Evolutionary conservation across 1,140 invertebrate genomes (phyloP).

Genomic region (Drosophila ananassae): DNA sequence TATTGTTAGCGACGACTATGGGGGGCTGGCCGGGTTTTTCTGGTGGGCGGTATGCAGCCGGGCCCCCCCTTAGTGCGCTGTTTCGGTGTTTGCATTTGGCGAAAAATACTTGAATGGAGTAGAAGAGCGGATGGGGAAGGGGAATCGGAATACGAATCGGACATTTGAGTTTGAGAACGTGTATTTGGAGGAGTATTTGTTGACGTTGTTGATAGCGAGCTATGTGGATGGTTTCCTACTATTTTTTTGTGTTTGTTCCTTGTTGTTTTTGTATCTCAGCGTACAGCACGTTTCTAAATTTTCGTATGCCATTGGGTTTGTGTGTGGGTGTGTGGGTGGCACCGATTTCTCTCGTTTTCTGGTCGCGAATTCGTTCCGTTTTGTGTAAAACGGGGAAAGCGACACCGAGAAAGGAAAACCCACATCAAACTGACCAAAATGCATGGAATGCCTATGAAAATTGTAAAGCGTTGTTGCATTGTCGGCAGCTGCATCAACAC

Average conservation of each 20-base stretch:
- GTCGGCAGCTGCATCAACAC: constrained; percentile 24
- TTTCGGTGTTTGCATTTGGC: constrained; percentile 57
- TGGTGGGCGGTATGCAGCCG: neutral
- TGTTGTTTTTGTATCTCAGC: constrained; percentile 7
- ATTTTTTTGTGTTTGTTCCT: neutral
- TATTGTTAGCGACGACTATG: constrained; percentile 75
- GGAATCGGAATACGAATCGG: too few species aligned
- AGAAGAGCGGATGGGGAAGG: neutral
- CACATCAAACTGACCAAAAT: constrained; percentile 83
- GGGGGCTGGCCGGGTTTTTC: constrained; percentile 8
- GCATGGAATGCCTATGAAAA: constrained; percentile 80
- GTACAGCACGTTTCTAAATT: constrained; percentile 18
- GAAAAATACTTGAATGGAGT: constrained; percentile 63
- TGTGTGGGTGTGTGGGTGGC: neutral
- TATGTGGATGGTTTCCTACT: constrained; percentile 7
- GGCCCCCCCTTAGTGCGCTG: constrained; percentile 23
- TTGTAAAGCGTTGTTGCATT: constrained; percentile 71
- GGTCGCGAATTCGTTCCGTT: neutral
- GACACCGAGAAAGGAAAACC: constrained; percentile 72
- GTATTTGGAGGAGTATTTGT: constrained; percentile 53
- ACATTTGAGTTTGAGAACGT: neutral
- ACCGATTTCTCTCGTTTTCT: constrained; percentile 5
- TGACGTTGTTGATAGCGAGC: constrained; percentile 71
- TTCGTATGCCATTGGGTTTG: neutral
- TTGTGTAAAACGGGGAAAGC: constrained; percentile 42